Conservation (phyloP, 2,888 invertebrate genomes). For the Macrosiphum euphorbiae region DNA sequence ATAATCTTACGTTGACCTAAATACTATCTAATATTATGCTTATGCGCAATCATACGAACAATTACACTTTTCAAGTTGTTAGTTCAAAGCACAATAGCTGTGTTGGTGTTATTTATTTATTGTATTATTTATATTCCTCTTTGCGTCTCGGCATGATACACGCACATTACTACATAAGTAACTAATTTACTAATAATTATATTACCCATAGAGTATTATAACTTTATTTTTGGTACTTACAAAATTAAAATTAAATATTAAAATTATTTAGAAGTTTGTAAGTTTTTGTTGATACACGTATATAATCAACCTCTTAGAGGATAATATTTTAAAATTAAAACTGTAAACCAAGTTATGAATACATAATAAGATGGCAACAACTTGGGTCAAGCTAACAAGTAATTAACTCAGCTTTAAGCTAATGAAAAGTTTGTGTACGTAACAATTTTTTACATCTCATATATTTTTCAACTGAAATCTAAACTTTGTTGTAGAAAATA, state of each 20-base stretch:
- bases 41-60: neutral
- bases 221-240: neutral
- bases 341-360: constrained; percentile 44
- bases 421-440: constrained; percentile 39
- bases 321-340: constrained; percentile 52
- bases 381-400: constrained; percentile 45
- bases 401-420: constrained; percentile 44
- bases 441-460: constrained; percentile 36
- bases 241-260: constrained; percentile 20
- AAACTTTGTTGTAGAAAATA: constrained; percentile 18
- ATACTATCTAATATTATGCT: neutral
- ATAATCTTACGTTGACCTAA: neutral
- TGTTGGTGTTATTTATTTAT: neutral
- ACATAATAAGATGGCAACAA: constrained; percentile 25
- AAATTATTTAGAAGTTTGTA: constrained; percentile 23
- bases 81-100: neutral
- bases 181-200: neutral
- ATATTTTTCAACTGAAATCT: constrained; percentile 46
- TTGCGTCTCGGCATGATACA: neutral
- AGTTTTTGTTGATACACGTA: constrained; percentile 21
- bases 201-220: neutral
- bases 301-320: constrained; percentile 36
- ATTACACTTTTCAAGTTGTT: neutral
- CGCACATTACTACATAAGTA: neutral
- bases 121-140: neutral